Base-by-base conservation (phyloP, 1,140 invertebrate genomes). In the Rhopalosiphum maidis region DNA sequence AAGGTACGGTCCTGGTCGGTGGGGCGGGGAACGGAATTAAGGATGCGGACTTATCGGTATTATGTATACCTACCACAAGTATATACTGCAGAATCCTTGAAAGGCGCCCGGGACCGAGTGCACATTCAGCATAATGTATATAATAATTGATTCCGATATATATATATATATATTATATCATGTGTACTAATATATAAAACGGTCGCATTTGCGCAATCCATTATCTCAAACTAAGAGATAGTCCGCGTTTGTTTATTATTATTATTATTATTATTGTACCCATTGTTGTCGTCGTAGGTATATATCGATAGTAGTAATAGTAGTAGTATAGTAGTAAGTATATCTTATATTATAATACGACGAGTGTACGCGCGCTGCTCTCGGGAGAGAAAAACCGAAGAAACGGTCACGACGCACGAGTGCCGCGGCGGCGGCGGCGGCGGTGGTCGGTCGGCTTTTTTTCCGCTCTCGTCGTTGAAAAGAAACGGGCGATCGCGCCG, bases 221-320 rank as follows among this genome's bases (percentile, higher is more conserved):
- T 91, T 91, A 91, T 91, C 90, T 77, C 43, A 91, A 91, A 41
- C 90, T 21, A 41, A 90, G 89, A 90, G 89, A 90, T 90, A 90
- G 37, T 90, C 25, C 35, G 88, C n/a, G 41, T 23, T 35, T 46
- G 48, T 46, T 77, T 77, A 77, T 77, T n/a, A 77, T 77, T 68
- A 68, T 60, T 55, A 23, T 83, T 37, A 37, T 15, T 30, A 46
- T 23, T 43, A 25, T 25, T 86, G 37, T 18, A 43, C 9, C 89
- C 89, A 90, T 90, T 90, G 89, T 90, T 90, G 37, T 90, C 30
- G 11, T 30, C 15, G 60, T n/a, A 21, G n/a, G 60, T 21, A 77
- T 23, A 54, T 51, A 51, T 51, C 48, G 48, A 51, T 51, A 51
- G 48, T 51, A 51, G 48, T 11, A 46, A 0, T 41, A 41, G 41